Conservation (phyloP, 2,797 vertebrate genomes). For the Acipenser transmontanus region DNA sequence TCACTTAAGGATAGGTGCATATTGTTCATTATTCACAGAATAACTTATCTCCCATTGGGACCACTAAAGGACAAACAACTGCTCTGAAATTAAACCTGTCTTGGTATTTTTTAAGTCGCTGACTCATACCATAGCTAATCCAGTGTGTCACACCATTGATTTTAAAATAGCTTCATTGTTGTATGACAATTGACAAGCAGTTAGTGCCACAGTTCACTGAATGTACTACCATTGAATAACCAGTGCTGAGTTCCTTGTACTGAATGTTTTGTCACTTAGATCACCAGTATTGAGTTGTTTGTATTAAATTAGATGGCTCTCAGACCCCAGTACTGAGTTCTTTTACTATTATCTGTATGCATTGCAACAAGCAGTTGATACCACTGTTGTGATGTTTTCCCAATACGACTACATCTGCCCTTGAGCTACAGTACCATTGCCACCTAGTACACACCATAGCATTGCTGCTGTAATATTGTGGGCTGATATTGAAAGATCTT, state of each 20-base stretch:
- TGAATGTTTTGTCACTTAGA: not conserved
- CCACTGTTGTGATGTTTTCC: too few species aligned
- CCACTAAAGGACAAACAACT: not conserved
- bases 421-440: too few species aligned
- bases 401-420: too few species aligned
- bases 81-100: not conserved
- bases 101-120: not conserved
- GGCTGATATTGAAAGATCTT: too few species aligned
- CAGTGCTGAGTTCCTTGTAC: not conserved
- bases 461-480: too few species aligned
- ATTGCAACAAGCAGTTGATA: too few species aligned
- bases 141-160: not conserved
- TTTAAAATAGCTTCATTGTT: not conserved
- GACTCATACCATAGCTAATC: constrained; percentile 1
- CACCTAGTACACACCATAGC: too few species aligned
- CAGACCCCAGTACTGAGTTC: not conserved
- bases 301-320: not conserved
- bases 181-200: not conserved
- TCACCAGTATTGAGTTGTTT: not conserved
- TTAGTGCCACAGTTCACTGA: not conserved
- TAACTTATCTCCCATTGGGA: not conserved
- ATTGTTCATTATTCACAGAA: not conserved
- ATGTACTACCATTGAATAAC: not conserved
- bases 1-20: not conserved
- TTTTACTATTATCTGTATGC: too few species aligned